Evolutionary conservation across 2,797 vertebrate species (phyloP).

Genomic region (Echiichthys vipera): DNA sequence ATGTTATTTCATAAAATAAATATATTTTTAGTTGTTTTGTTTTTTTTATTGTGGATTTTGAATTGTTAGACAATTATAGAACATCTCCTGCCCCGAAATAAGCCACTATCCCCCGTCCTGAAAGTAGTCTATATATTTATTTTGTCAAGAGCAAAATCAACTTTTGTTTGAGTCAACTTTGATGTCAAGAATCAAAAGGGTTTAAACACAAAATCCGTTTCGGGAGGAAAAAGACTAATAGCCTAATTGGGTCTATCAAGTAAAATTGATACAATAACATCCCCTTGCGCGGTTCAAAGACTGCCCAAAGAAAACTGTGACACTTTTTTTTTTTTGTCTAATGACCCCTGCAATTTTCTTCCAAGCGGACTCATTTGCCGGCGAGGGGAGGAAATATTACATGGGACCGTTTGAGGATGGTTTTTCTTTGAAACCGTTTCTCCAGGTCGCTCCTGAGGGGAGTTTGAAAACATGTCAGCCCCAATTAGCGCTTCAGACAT

Average conservation of each 20-base stretch:
- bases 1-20: neutral
- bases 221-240: constrained; percentile 55
- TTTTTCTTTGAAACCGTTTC: constrained; percentile 75
- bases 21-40: too few species aligned
- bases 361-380: constrained; percentile 72
- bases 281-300: constrained; percentile 68
- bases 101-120: constrained; percentile 1
- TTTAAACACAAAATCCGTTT: constrained; percentile 48
- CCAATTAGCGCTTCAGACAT: constrained; percentile 73
- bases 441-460: constrained; percentile 70
- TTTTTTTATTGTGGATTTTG: neutral
- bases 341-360: constrained; percentile 80
- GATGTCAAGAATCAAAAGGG: constrained; percentile 67
- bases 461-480: constrained; percentile 80
- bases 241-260: constrained; percentile 76
- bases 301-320: constrained; percentile 75
- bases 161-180: constrained; percentile 58
- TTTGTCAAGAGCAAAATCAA: constrained; percentile 27
- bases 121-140: constrained; percentile 9
- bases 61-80: constrained; percentile 10
- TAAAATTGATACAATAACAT: constrained; percentile 84
- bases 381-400: constrained; percentile 76
- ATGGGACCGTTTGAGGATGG: constrained; percentile 67
- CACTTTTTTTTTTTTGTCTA: constrained; percentile 59
- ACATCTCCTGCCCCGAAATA: constrained; percentile 6